A percentile compares a stretch with the other conserved stretches of the same genome.
Conservation (phyloP, 2,888 invertebrate genomes). For the Dicycla oo region DNA sequence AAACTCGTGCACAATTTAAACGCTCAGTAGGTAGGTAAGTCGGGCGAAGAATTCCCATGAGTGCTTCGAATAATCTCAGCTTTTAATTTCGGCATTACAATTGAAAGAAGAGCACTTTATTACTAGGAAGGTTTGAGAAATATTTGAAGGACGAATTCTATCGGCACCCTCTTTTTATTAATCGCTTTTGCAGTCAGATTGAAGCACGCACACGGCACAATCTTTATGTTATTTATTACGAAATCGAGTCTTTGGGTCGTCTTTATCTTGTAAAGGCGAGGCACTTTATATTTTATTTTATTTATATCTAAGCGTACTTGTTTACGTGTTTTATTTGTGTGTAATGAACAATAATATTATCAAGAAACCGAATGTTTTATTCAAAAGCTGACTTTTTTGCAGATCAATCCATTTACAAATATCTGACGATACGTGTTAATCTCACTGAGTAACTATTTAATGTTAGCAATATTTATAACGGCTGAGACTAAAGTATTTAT, state of each 20-base stretch:
- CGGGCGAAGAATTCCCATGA: slow-evolving; percentile 13
- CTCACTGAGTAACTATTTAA: neutral
- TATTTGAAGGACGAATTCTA: slow-evolving; percentile 42
- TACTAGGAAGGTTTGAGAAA: slow-evolving; percentile 28
- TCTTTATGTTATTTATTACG: slow-evolving; percentile 38
- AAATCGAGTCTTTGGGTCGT: slow-evolving; percentile 12
- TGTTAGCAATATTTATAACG: neutral
- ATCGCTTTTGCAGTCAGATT: slow-evolving; percentile 26
- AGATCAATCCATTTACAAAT: neutral
- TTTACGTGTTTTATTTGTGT: neutral
- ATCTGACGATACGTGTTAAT: neutral
- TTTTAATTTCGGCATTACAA: slow-evolving; percentile 35
- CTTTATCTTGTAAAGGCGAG: slow-evolving; percentile 19
- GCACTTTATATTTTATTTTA: neutral
- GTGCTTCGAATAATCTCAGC: slow-evolving; percentile 3
- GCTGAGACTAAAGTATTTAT: neutral
- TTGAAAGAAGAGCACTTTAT: slow-evolving; percentile 34
- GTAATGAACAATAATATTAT: neutral
- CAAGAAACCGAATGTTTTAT: neutral
- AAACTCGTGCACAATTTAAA: slow-evolving; percentile 18
- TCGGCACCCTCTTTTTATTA: slow-evolving; percentile 42
- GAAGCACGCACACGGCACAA: slow-evolving; percentile 34
- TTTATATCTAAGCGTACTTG: neutral
- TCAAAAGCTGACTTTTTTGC: neutral
- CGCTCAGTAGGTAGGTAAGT: slow-evolving; percentile 12